Evolutionary conservation across 2,797 vertebrate genomes (phyloP).

Genomic region (Xenentodon cancila): DNA sequence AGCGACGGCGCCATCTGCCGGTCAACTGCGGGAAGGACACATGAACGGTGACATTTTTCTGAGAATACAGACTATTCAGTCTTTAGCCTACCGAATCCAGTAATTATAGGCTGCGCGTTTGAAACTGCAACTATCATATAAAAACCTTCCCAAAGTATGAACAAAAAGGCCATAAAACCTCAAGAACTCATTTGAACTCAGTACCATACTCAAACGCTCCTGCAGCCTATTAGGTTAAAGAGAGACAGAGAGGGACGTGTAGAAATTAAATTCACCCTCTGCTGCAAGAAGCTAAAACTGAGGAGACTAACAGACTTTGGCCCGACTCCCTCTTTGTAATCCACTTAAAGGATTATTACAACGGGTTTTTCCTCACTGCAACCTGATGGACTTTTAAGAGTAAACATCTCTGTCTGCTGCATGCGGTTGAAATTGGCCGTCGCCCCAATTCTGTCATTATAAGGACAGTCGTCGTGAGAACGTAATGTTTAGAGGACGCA

Average conservation of each 20-base stretch:
- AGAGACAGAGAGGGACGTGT: neutral
- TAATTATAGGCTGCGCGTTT: conserved; percentile 30
- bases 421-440: conserved; percentile 7
- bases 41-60: neutral
- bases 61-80: conserved; percentile 2
- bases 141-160: conserved; percentile 22
- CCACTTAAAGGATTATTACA: conserved; percentile 66
- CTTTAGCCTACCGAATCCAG: neutral
- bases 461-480: conserved; percentile 5
- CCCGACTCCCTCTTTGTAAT: conserved; percentile 23
- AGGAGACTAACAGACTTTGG: conserved; percentile 4
- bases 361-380: conserved; percentile 16
- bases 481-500: neutral
- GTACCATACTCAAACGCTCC: no score
- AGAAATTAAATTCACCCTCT: conserved; percentile 1
- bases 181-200: conserved; percentile 12
- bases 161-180: conserved; percentile 19
- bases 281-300: conserved; percentile 14
- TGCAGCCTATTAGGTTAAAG: neutral
- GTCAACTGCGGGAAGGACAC: conserved; percentile 18
- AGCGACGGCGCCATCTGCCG: conserved; percentile 59
- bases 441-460: conserved; percentile 1
- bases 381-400: conserved; percentile 16
- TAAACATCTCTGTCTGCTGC: conserved; percentile 22
- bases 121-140: conserved; percentile 2